A percentile compares a stretch with the other conserved stretches of the same genome.
These are phyloP conservation scores for Crotalus tigris DNA, from an alignment of 2,113 vertebrate species.

Conservation along the genomic window DNA sequence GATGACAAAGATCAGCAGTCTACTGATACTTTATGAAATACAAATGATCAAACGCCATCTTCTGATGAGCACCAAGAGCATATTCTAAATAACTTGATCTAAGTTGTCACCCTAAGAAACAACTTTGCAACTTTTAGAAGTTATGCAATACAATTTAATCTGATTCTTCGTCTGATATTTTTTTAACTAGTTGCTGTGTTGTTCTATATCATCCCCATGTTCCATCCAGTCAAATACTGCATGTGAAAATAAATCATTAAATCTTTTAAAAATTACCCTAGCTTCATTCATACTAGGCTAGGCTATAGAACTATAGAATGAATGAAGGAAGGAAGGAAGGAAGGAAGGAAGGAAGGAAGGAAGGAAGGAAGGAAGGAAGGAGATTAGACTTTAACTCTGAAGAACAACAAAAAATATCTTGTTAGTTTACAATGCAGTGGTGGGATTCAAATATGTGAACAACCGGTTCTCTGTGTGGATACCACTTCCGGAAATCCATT, in stretches of 20 bases:
- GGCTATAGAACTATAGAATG: not conserved
- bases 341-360: no score
- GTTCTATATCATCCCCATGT: not conserved
- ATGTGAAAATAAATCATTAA: not conserved
- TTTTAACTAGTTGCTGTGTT: not conserved
- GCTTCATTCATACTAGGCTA: not conserved
- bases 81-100: not conserved
- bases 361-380: not conserved
- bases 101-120: not conserved
- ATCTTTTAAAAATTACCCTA: not conserved
- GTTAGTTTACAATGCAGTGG: not conserved
- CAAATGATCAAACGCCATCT: not conserved
- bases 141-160: not conserved
- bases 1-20: not conserved
- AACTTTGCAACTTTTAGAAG: not conserved
- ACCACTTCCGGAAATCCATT: no score
- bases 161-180: not conserved
- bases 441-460: no score
- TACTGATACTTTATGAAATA: not conserved
- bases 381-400: not conserved
- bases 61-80: not conserved
- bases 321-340: not conserved
- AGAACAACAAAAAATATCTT: not conserved
- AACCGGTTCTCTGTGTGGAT: no score
- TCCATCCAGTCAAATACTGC: not conserved